Conservation (phyloP, 2,888 invertebrate genomes). For the Marronus borbonicus region DNA sequence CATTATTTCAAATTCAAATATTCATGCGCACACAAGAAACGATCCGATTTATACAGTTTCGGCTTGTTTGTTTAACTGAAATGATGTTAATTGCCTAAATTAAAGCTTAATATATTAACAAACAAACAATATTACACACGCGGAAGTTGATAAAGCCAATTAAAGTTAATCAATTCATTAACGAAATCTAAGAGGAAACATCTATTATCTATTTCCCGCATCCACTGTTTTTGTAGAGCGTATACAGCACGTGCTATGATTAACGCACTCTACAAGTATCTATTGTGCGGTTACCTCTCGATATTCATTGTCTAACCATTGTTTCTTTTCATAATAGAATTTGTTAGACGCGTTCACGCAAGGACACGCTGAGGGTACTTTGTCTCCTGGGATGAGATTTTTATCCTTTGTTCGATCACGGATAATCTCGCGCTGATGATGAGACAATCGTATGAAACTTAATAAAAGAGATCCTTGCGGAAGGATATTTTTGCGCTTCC, state of each 20-base stretch:
- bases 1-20: too few species aligned
- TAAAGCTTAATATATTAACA: too few species aligned
- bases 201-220: conserved; percentile 5
- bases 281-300: not conserved
- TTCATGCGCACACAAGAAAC: too few species aligned
- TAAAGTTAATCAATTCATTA: not conserved
- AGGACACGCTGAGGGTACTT: not conserved
- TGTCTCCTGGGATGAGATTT: not conserved
- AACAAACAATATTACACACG: too few species aligned
- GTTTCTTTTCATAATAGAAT: not conserved
- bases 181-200: not conserved
- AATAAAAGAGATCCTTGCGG: too few species aligned
- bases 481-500: too few species aligned
- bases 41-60: too few species aligned
- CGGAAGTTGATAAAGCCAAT: too few species aligned
- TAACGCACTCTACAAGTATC: not conserved
- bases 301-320: not conserved
- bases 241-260: not conserved
- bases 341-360: not conserved
- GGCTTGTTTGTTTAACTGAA: too few species aligned
- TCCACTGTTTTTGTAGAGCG: not conserved
- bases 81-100: too few species aligned
- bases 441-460: too few species aligned
- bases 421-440: not conserved
- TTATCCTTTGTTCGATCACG: conserved; percentile 15